Base-by-base conservation (phyloP, 2,113 vertebrate genomes). In the Pygoscelis antarcticus region DNA sequence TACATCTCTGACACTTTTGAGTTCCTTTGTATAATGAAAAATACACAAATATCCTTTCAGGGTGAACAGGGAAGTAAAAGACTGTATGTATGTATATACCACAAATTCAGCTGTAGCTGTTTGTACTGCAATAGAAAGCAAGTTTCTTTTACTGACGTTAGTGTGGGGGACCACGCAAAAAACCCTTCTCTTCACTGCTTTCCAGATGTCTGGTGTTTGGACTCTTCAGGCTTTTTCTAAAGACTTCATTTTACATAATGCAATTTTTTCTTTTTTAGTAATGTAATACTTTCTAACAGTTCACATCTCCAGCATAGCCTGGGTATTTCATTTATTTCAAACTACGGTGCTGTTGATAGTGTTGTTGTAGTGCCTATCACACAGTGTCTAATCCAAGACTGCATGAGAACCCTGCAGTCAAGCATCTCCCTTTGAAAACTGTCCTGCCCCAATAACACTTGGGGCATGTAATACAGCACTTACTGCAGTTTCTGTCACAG, bases 371-470 rank as follows among this genome's bases (percentile, higher is more conserved):
- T 58, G 16, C 10, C 11, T 44, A 0, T 62, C 7, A 30, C 36
- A 51, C 19, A 69, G 29, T 30, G 19, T 46, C 38, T 58, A 27
- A 36, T 65, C 20, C 40, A 34, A 82, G 60, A 49, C 6, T 55
- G n/a, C 23, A 4, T 0, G 3, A 74, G 11, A 85, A 26, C 64
- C 12, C 13, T 72, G 44, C 19, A 62, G 14, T 57, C 5, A 49
- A 52, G 27, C 27, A 18, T 3, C 2, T 74, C 20, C 4, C 7
- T 87, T 69, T 66, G 46, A 54, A 77, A 76, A 22, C 29, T 69
- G 8, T 20, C 4, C 13, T 65, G 34, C 18, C 2, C 1, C 38
- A 42, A 0, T 42, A 36, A 13, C 1, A 36, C 36, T 36, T 36
- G 36, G 36, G 36, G 36, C 36, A 36, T 36, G 36, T 36, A 36